phyloP scores from a whole-genome alignment of 1,140 invertebrate genomes.

The Hyposmocoma kahamanoa region DNA sequence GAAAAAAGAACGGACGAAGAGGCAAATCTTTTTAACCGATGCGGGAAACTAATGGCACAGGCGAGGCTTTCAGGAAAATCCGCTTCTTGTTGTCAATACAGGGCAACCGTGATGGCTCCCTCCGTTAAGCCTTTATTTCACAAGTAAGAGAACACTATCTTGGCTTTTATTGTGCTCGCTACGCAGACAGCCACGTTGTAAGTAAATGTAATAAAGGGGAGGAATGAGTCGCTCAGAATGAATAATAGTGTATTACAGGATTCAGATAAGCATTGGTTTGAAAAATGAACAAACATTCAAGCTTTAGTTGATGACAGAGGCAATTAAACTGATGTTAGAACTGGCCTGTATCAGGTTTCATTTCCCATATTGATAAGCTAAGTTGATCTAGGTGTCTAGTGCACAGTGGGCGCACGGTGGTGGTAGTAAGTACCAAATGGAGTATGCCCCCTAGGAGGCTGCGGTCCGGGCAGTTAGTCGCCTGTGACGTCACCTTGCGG shows the following conservation, averaged over 20 bases:
- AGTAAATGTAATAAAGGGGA: slow-evolving; percentile 35
- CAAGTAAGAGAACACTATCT: slow-evolving; percentile 61
- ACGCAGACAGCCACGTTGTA: slow-evolving; percentile 35
- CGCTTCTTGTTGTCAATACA: slow-evolving; percentile 72
- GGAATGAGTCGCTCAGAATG: slow-evolving; percentile 16
- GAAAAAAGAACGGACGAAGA: slow-evolving; percentile 54
- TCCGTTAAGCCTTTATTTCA: slow-evolving; percentile 69
- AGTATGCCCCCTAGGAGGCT: slow-evolving; percentile 12
- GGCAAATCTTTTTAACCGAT: slow-evolving; percentile 70
- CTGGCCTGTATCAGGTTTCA: too few relatives aligned
- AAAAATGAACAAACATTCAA: too few relatives aligned
- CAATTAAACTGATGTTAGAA: too few relatives aligned
- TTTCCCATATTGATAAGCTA: too few relatives aligned
- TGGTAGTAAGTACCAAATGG: slow-evolving; percentile 21
- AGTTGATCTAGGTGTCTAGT: slow-evolving; percentile 19
- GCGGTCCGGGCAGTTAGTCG: slow-evolving; percentile 23
- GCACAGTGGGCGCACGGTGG: slow-evolving; percentile 15
- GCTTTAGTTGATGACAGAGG: too few relatives aligned
- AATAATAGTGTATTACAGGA: too few relatives aligned
- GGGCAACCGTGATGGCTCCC: slow-evolving; percentile 61
- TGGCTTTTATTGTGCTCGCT: slow-evolving; percentile 48
- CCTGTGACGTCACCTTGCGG: slow-evolving; percentile 30
- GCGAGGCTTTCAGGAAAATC: slow-evolving; percentile 70
- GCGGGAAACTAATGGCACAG: slow-evolving; percentile 71
- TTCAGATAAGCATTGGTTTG: too few relatives aligned